phyloP scores from a whole-genome alignment of 2,888 invertebrate genomes.

The Perizoma affinitatum region DNA sequence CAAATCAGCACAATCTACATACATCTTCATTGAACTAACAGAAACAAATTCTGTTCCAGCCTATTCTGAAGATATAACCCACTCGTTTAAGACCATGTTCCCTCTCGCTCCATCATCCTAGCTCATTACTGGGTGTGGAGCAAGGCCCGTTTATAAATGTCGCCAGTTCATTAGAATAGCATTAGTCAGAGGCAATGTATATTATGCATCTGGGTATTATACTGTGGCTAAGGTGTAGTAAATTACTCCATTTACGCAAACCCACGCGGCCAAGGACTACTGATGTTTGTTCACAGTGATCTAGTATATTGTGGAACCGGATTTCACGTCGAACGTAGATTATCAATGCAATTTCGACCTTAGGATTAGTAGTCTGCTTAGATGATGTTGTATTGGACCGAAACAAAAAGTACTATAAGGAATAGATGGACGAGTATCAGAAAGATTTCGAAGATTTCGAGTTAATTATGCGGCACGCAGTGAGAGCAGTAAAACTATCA shows the following conservation, averaged over 20 bases:
- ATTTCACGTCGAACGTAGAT: conserved; percentile 9
- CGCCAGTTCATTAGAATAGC: conserved; percentile 72
- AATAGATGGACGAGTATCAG: no score
- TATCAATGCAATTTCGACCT: conserved; percentile 10
- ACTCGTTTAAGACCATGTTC: conserved; percentile 13
- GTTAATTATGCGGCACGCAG: no score
- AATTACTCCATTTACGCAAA: conserved; percentile 67
- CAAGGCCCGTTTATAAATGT: conserved; percentile 55
- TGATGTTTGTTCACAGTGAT: conserved; percentile 21
- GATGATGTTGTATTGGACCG: no score
- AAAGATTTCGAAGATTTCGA: no score
- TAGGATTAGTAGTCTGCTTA: not conserved
- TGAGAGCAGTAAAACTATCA: no score
- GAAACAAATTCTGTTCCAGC: conserved; percentile 5
- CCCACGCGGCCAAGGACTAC: conserved; percentile 58
- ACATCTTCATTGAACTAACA: not conserved
- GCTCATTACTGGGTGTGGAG: conserved; percentile 39
- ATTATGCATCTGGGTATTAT: conserved; percentile 17
- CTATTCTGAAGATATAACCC: conserved; percentile 11
- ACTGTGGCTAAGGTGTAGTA: conserved; percentile 51
- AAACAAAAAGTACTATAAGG: no score
- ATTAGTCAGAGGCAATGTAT: conserved; percentile 60
- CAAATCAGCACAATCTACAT: not conserved
- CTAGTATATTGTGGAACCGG: conserved; percentile 21
- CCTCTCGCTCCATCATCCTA: conserved; percentile 30